Percentiles rank a stretch among this genome's conserved stretches.
phyloP scores from a whole-genome alignment of 2,888 invertebrate species.

The Morinoia aosen region DNA sequence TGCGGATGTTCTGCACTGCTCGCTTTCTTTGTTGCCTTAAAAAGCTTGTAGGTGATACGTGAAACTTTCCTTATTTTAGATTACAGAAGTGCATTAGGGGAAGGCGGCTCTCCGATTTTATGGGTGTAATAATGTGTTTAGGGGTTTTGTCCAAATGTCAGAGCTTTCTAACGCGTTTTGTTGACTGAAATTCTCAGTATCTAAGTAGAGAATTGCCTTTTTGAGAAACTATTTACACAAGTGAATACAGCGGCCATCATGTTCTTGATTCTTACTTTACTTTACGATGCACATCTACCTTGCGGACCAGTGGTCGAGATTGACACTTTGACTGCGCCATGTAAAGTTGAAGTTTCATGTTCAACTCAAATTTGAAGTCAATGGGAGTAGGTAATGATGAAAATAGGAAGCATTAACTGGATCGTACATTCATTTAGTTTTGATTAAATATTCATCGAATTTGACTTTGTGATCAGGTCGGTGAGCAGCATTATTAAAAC shows the following conservation, averaged over 20 bases:
- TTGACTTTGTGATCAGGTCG: too few species aligned
- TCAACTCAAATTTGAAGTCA: too few species aligned
- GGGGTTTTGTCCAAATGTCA: not conserved
- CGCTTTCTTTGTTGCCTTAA: not conserved
- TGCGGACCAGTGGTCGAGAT: not conserved
- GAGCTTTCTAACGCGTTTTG: not conserved
- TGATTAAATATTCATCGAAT: too few species aligned
- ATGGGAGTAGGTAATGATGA: too few species aligned
- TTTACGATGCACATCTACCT: not conserved
- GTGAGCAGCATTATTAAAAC: too few species aligned
- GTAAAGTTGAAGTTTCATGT: too few species aligned
- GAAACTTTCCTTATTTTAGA: not conserved
- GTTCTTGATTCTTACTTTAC: not conserved
- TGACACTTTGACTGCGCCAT: too few species aligned
- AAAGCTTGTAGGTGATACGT: too few species aligned
- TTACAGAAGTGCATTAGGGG: not conserved
- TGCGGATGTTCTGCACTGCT: not conserved
- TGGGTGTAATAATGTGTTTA: not conserved
- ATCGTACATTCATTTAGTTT: too few species aligned
- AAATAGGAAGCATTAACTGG: too few species aligned
- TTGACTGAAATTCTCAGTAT: not conserved
- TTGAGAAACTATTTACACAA: not conserved
- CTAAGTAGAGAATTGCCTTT: not conserved
- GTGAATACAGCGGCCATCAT: not conserved
- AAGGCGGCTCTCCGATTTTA: not conserved